A percentile compares a stretch with the other conserved stretches of the same genome.
These are phyloP conservation scores for Nothoprocta perdicaria DNA, from an alignment of 2,113 vertebrate genomes.

Conservation along the genomic window DNA sequence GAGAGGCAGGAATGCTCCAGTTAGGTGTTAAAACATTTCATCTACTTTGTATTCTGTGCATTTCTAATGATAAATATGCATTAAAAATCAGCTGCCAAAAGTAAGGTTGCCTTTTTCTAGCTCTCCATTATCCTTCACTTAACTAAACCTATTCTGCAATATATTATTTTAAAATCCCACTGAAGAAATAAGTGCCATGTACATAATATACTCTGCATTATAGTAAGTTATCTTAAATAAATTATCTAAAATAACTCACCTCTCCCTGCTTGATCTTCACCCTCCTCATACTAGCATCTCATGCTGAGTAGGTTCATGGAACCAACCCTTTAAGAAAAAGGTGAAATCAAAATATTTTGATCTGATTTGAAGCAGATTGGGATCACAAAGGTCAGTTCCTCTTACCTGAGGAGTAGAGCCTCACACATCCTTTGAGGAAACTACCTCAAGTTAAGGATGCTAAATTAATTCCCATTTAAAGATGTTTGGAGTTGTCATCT, in stretches of 20 bases:
- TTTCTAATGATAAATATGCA: background rate
- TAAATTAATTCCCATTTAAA: background rate
- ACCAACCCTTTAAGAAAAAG: background rate
- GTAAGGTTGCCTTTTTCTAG: background rate
- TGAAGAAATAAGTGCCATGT: background rate
- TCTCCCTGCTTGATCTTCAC: background rate
- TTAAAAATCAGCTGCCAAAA: background rate
- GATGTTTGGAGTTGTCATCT: background rate
- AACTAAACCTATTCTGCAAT: background rate
- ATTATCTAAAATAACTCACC: too few species aligned
- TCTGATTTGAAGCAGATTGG: background rate
- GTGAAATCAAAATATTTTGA: background rate
- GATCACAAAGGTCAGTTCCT: background rate
- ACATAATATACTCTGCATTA: background rate
- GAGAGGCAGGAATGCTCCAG: background rate
- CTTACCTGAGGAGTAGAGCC: background rate
- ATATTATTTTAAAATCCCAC: background rate
- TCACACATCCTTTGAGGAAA: background rate
- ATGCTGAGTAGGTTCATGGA: background rate
- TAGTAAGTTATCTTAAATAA: background rate
- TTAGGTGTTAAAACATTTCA: background rate
- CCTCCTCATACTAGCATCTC: background rate
- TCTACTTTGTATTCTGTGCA: background rate
- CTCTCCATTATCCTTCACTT: background rate
- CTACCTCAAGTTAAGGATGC: background rate